Evolutionary conservation across 2,888 invertebrate species (phyloP), one percentile per base, ranked within the genome.

Genomic region (Anaspis maculata): DNA sequence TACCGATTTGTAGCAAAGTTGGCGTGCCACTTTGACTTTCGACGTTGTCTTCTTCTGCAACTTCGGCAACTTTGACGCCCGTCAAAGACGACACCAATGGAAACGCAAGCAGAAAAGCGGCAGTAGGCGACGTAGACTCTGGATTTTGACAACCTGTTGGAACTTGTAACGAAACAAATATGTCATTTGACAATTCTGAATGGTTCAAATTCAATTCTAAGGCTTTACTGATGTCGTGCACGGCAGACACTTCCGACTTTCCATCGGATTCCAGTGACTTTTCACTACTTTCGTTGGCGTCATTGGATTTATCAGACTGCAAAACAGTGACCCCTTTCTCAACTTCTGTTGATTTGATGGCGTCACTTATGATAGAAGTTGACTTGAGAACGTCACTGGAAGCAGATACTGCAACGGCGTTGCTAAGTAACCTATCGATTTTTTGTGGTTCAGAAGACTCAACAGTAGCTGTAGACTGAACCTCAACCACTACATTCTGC

Each of bases 51-150:
- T 73, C 74, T 29, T 71, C 71, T 5, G 69, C 57, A 1, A 70
- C 72, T 49, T 71, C 72, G 1, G 69, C 67, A 10, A 64, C 64
- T 56, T 68, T 70, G 27, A 72, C 70, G 4, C 70, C 73, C 42
- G 72, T 72, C 5, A 72, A 52, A 3, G 74, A 72, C 1, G 75
- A 81, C 0, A 84, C 84, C 27, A 83, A 61, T 1, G 84, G 84
- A 52, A 83, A 84, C 2, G 83, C 79, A 67, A 81, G 72, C 7
- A 84, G 65, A 56, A 83, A 83, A 2, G 84, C 84, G 9, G 83
- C 84, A 2, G 83, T 83, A 3, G 84, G 83, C 2, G 83, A 83
- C 30, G 76, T 73, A 1, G 76, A 74, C 51, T 75, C 74, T 2
- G 74, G 69, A 59, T 73, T 70, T 49, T 71, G 69, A 11, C 69